phyloP scores from a whole-genome alignment of 2,113 vertebrate genomes.

The Myrmecophaga tridactyla region DNA sequence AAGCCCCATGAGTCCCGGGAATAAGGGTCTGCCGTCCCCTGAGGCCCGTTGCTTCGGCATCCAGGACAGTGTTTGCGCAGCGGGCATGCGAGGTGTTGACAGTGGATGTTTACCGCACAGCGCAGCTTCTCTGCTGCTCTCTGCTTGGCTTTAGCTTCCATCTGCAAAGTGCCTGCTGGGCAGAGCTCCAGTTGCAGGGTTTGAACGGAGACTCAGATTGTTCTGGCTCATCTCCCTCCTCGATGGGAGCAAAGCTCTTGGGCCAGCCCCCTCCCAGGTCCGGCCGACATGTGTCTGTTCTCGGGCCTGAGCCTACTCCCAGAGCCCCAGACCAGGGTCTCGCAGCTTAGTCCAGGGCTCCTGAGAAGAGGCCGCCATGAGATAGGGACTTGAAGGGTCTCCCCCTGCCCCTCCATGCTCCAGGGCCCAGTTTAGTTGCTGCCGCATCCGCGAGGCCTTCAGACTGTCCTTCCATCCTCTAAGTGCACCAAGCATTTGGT shows the following conservation, averaged over 20 bases:
- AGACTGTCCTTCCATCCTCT: too few relatives aligned
- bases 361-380: neutral
- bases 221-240: neutral
- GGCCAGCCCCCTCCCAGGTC: neutral
- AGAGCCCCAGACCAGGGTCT: neutral
- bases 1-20: too few relatives aligned
- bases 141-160: neutral
- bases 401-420: accelerated
- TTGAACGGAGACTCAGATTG: neutral
- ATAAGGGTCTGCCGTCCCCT: neutral
- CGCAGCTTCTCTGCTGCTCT: neutral
- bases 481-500: accelerated
- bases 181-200: neutral
- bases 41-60: neutral
- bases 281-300: too few relatives aligned
- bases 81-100: accelerated
- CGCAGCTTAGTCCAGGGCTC: neutral
- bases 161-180: too few relatives aligned
- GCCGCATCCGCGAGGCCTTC: neutral
- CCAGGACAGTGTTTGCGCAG: neutral
- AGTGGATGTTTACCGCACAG: accelerated
- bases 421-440: too few relatives aligned
- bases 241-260: neutral
- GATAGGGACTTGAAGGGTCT: neutral
- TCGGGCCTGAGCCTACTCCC: too few relatives aligned